Evolutionary conservation across 1,140 invertebrate species (phyloP), one percentile per base, ranked within the genome.

Genomic region (Acyrthosiphon pisum): DNA sequence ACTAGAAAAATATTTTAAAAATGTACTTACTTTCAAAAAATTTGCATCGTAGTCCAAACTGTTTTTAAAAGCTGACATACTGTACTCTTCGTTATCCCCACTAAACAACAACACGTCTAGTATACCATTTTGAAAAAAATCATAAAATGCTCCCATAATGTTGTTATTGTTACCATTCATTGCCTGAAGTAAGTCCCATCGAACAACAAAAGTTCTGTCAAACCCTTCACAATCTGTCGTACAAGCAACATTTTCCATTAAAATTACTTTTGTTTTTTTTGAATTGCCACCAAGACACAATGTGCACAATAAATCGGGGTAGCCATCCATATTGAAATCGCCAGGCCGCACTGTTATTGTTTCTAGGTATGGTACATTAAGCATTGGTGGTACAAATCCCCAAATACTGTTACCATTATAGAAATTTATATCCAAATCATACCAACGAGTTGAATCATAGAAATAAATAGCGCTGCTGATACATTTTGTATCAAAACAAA

Each of bases 301-400:
- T 0, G 98, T 98, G 68, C 97, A 97, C 22, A 99, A 95, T 81
- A 99, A 96, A 96, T 99, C 99, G 18, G 98, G 98, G 96, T 98
- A 99, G 0, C 99, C 99, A 95, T 99, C 99, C 96, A 99, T 97
- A 95, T 99, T 99, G 94, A 98, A 98, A 95, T 99, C 99, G 2
- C 98, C 99, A 94, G 97, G 97, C 87, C 98, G 96, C 83, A 99
- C 95, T 8, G 97, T 98, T 37, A 99, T 97, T 0, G 97, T 96
- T 94, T 98, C 96, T 0, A 96, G 95, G 94, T 98, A 97, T 91
- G 96, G 94, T 30, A 93, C 94, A 50, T 94, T 95, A 84, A 94
- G 89, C 41, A 94, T 46, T n/a, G 96, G 96, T 6, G 95, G 95
- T 2, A 96, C 95, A 95, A 98, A 98, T 30, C 96, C 95, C 97